phyloP scores from a whole-genome alignment of 2,888 invertebrate species.

The Operophtera brumata region DNA sequence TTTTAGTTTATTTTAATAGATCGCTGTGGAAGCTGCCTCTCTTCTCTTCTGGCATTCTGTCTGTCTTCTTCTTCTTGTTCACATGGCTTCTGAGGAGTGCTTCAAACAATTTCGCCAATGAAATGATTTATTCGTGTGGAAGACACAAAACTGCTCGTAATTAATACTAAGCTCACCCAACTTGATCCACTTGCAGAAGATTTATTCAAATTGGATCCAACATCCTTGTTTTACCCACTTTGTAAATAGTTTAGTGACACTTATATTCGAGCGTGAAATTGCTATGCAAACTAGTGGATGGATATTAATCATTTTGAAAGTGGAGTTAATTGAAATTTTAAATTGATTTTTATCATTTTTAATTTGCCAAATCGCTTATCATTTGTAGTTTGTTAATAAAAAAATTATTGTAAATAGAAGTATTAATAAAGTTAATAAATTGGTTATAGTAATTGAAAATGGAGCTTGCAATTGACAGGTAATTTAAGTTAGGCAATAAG shows the following conservation, averaged over 20 bases:
- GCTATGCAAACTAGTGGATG: conserved; percentile 10
- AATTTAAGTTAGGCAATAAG: too few relatives aligned
- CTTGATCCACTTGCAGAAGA: conserved; percentile 23
- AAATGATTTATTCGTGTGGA: too few relatives aligned
- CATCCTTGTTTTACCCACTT: conserved; percentile 29
- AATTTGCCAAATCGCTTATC: background rate
- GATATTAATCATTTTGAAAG: background rate
- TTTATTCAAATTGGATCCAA: conserved; percentile 34
- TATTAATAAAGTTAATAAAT: too few relatives aligned
- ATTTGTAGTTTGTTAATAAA: background rate
- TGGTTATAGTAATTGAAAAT: too few relatives aligned
- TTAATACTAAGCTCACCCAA: conserved; percentile 14
- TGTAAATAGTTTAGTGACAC: conserved; percentile 21
- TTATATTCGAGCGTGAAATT: conserved; percentile 17
- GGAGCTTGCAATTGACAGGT: too few relatives aligned
- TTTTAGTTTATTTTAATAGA: too few relatives aligned
- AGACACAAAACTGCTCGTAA: conserved; percentile 1
- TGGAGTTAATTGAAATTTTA: background rate
- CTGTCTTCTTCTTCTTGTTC: too few relatives aligned
- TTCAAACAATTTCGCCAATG: too few relatives aligned
- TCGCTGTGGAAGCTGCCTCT: too few relatives aligned
- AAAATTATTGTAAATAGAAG: too few relatives aligned
- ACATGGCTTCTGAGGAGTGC: too few relatives aligned
- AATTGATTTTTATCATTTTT: background rate
- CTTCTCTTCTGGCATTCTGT: too few relatives aligned